A percentile compares a stretch with the other conserved stretches of the same genome.
These are phyloP conservation scores for Rafetus swinhoei DNA, from an alignment of 2,113 vertebrate genomes.

Conservation along the genomic window DNA sequence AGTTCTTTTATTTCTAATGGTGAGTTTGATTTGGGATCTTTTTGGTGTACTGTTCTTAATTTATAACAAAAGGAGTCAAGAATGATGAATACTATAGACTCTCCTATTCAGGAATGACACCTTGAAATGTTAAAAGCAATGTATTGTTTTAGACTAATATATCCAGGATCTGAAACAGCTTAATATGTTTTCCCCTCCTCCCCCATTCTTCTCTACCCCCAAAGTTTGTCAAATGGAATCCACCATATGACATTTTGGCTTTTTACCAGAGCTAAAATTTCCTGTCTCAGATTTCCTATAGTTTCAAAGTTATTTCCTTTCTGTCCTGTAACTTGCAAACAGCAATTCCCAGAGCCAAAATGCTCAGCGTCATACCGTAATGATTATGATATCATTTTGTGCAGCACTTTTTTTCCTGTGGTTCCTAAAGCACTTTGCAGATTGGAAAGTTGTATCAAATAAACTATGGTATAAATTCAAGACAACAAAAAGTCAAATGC, in stretches of 20 bases:
- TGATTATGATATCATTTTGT: constrained; percentile 1
- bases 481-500: background rate
- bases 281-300: constrained; percentile 61
- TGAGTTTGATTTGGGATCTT: constrained; percentile 62
- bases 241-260: constrained; percentile 43
- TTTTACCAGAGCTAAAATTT: constrained; percentile 70
- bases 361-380: constrained; percentile 9
- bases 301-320: constrained; percentile 70
- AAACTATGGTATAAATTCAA: background rate
- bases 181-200: constrained; percentile 38
- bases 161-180: constrained; percentile 65
- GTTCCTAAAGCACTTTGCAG: background rate
- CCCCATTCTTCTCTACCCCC: constrained; percentile 11
- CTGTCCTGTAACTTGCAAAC: constrained; percentile 61
- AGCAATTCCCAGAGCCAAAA: constrained; percentile 55
- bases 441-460: background rate
- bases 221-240: constrained; percentile 58
- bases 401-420: background rate
- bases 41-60: constrained; percentile 65
- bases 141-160: constrained; percentile 71
- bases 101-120: constrained; percentile 69
- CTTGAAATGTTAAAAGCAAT: constrained; percentile 78
- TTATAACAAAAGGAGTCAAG: constrained; percentile 67
- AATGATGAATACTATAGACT: constrained; percentile 75
- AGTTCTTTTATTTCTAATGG: constrained; percentile 63